These are phyloP conservation scores for Tuta absoluta DNA, from an alignment of 2,888 invertebrate genomes.

Conservation along the genomic window DNA sequence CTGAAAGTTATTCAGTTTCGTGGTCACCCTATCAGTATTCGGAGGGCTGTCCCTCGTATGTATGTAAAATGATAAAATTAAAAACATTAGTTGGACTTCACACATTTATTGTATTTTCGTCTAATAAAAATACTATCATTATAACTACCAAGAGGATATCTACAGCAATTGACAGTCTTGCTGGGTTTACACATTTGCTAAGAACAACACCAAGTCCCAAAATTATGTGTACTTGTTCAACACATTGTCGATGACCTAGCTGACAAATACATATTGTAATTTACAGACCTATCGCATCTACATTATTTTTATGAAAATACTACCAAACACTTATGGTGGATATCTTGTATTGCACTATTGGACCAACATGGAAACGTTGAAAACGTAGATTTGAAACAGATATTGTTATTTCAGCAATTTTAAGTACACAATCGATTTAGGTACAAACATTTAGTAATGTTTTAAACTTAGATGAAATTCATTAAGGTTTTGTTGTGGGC, in stretches of 20 bases:
- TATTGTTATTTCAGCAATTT: not conserved
- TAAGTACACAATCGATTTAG: not conserved
- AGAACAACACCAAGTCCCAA: conserved; percentile 27
- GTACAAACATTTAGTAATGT: not conserved
- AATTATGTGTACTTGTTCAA: not conserved
- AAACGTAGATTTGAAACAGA: conserved; percentile 25
- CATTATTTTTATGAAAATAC: conserved; percentile 51
- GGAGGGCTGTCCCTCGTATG: too few relatives aligned
- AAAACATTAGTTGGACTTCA: conserved; percentile 69
- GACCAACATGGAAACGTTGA: conserved; percentile 33
- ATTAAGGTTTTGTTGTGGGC: not conserved
- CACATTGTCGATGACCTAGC: not conserved
- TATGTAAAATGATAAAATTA: conserved; percentile 22
- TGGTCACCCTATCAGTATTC: too few relatives aligned
- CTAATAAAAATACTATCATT: conserved; percentile 80
- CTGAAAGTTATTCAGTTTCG: too few relatives aligned
- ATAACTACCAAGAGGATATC: conserved; percentile 75
- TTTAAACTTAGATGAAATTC: not conserved
- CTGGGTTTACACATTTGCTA: conserved; percentile 69
- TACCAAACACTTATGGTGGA: conserved; percentile 66
- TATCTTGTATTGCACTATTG: conserved; percentile 73
- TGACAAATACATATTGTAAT: conserved; percentile 41
- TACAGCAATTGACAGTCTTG: conserved; percentile 80
- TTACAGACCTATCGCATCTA: conserved; percentile 68
- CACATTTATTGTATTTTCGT: conserved; percentile 82